These are phyloP conservation scores for Sitta carolinensis DNA, from an alignment of 2,797 vertebrate species.

Conservation along the genomic window DNA sequence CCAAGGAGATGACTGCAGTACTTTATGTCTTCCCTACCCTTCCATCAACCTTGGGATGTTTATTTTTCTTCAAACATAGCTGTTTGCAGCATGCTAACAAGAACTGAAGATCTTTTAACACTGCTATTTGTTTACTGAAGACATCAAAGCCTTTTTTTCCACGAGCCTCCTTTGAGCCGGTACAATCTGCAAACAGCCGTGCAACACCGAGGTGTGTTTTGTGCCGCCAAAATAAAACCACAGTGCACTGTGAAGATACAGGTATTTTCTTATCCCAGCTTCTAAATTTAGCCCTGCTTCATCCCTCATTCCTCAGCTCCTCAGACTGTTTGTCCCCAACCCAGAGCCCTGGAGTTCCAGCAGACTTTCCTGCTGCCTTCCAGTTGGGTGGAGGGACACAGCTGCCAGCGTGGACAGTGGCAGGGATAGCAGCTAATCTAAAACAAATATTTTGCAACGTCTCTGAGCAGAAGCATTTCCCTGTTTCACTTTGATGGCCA, in stretches of 20 bases:
- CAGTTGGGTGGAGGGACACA: background rate
- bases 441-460: background rate
- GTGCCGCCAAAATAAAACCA: background rate
- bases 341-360: background rate
- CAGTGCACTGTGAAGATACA: background rate
- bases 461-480: background rate
- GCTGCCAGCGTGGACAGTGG: background rate
- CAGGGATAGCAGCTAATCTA: background rate
- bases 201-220: background rate
- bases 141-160: slow-evolving; percentile 35
- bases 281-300: slow-evolving; percentile 1
- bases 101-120: slow-evolving; percentile 43
- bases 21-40: slow-evolving; percentile 15
- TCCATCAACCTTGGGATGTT: slow-evolving; percentile 45
- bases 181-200: background rate
- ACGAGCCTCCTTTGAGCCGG: background rate
- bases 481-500: fast-evolving
- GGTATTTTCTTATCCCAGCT: background rate
- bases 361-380: background rate
- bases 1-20: background rate
- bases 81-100: slow-evolving; percentile 37
- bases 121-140: slow-evolving; percentile 45
- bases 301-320: background rate
- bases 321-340: background rate
- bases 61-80: slow-evolving; percentile 43